These are phyloP conservation scores for Strongylocentrotus purpuratus DNA, from an alignment of 35 echinoderm and acorn worm species.

Conservation along the genomic window DNA sequence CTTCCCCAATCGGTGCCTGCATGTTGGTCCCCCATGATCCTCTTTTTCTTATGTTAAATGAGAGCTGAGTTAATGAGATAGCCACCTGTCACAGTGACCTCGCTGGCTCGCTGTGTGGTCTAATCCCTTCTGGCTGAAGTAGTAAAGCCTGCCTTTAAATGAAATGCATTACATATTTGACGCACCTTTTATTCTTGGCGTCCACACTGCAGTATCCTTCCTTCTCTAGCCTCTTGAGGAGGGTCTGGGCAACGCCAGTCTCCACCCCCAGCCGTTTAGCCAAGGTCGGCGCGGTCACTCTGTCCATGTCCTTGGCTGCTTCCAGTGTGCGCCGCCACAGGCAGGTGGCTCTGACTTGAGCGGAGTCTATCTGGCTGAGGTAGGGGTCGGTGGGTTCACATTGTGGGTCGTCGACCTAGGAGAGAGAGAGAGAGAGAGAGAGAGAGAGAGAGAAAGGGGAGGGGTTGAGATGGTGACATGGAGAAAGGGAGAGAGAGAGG, in stretches of 20 bases:
- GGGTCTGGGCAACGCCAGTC: conserved; percentile 73
- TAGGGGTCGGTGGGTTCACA: conserved; percentile 72
- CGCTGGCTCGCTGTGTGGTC: too few species aligned
- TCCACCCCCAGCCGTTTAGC: conserved; percentile 82
- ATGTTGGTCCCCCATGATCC: too few species aligned
- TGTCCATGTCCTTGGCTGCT: conserved; percentile 68
- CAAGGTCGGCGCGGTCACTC: conserved; percentile 66
- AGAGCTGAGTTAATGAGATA: too few species aligned
- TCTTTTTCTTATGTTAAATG: too few species aligned
- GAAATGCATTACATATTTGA: not conserved
- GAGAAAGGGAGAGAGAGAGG: too few species aligned
- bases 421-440: not conserved
- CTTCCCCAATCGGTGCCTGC: too few species aligned
- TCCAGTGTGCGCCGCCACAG: conserved; percentile 81
- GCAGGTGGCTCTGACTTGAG: conserved; percentile 68
- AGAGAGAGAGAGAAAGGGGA: too few species aligned
- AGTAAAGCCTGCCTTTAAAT: too few species aligned
- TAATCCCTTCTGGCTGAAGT: too few species aligned
- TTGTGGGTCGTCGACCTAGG: conserved; percentile 40
- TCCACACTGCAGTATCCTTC: conserved; percentile 73
- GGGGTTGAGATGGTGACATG: too few species aligned
- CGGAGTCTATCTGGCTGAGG: conserved; percentile 59
- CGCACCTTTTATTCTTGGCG: conserved; percentile 89
- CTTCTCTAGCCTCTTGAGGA: conserved; percentile 84
- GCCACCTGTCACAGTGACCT: too few species aligned